These are phyloP conservation scores for Eudyptes chrysolophus DNA, from an alignment of 2,113 vertebrate species.

Conservation along the genomic window DNA sequence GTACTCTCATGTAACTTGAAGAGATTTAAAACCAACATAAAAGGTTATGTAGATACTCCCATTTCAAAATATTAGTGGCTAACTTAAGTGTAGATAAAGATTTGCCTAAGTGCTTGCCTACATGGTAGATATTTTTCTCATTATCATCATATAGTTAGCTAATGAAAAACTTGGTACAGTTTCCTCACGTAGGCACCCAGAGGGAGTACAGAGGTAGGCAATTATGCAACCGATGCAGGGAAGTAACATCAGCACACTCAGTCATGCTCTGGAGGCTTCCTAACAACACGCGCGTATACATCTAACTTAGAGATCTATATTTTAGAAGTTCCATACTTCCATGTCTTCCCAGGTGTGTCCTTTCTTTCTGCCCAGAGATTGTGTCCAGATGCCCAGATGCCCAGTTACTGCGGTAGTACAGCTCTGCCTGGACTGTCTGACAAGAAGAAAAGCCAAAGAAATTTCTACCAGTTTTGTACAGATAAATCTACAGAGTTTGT, in stretches of 20 bases:
- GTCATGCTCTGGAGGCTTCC: background rate
- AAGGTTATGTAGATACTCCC: background rate
- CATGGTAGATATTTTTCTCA: background rate
- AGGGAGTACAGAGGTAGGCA: background rate
- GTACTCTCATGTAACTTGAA: background rate
- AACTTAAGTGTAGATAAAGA: background rate
- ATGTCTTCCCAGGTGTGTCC: background rate
- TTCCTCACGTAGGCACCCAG: background rate
- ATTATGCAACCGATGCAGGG: background rate
- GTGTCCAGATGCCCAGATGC: background rate
- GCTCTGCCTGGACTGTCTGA: background rate
- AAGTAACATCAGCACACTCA: background rate
- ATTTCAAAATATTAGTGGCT: background rate
- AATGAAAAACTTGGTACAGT: background rate
- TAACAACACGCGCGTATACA: accelerated
- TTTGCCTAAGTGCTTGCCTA: background rate
- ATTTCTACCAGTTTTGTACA: background rate
- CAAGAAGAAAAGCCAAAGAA: background rate
- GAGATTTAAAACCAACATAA: background rate
- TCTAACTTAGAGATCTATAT: background rate
- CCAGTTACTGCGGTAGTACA: background rate
- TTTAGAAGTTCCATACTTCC: background rate
- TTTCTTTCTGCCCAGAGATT: background rate
- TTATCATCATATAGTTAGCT: background rate
- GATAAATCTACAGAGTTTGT: background rate